Evolutionary conservation across 2,113 vertebrate genomes (phyloP), one percentile per base, ranked within the genome.

Genomic region (Pangasianodon hypophthalmus): DNA sequence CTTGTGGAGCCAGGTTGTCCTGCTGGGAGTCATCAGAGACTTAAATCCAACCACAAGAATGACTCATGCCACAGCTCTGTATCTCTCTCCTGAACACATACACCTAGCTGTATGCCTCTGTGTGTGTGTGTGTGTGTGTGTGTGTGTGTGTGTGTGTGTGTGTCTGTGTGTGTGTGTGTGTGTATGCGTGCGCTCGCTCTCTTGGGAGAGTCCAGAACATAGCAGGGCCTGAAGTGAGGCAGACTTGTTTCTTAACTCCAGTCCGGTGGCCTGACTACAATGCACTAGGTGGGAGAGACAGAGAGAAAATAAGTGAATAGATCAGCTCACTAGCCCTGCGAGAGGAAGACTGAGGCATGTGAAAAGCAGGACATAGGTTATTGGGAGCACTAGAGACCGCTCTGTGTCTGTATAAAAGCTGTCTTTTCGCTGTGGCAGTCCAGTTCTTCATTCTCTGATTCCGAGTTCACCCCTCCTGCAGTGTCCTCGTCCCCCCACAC

Each of bases 341-440:
- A 69, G 16, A 89, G 91, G 87, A 92, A 87, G 87, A 85, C 84
- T 56, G 84, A 87, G 81, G 60, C 64, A 60, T 79, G 73, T 88
- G 73, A 91, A 84, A 84, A 18, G 44, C 75, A 21, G 29, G 41
- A 79, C 26, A 79, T 62, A 48, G 46, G 54, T 54, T 6, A 32
- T 0, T 46, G 4, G 46, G 60, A 10, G 48, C 21, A 84, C 96
- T 98, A 99, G 94, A 99, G 97, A 79, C 95, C 94, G 93, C 98
- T 99, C 96, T 98, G 98, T 89, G 97, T 98, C 95, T 97, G 98
- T 96, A 99, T 98, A 91, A 99, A 99, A 94, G 98, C 97, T 91
- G 97, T 98, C 97, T 97, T 97, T 96, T 99, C 98, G 11, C 94
- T 96, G 94, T 96, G 97, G 71, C 88, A 92, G 91, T 97, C 97